phyloP scores from a whole-genome alignment of 2,797 vertebrate species.

The Etheostoma nigrum region DNA sequence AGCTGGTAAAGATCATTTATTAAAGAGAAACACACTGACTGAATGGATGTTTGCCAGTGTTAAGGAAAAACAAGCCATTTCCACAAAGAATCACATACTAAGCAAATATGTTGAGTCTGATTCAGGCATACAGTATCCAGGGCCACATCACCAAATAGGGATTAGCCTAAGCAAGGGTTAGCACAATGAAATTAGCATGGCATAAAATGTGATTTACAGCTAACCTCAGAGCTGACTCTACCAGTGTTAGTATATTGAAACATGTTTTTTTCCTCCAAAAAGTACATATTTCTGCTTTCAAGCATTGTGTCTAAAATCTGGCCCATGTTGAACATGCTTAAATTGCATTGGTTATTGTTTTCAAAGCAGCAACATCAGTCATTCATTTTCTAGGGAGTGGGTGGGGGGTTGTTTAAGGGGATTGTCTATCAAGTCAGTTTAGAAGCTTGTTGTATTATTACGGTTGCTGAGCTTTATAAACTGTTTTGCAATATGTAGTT shows the following conservation, averaged over 20 bases:
- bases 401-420: conserved; percentile 37
- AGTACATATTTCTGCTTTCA: conserved; percentile 56
- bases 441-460: conserved; percentile 69
- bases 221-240: conserved; percentile 53
- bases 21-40: conserved; percentile 40
- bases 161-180: conserved; percentile 52
- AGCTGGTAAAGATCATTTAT: conserved; percentile 51
- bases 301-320: conserved; percentile 73
- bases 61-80: conserved; percentile 37
- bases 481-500: conserved; percentile 62
- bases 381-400: conserved; percentile 63
- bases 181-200: conserved; percentile 48
- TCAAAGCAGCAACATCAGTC: conserved; percentile 78
- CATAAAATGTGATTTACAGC: conserved; percentile 52
- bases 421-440: conserved; percentile 75
- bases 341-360: conserved; percentile 76
- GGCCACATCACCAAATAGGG: conserved; percentile 47
- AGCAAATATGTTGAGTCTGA: conserved; percentile 42
- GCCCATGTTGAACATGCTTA: conserved; percentile 80
- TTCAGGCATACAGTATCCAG: conserved; percentile 35
- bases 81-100: conserved; percentile 39
- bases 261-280: conserved; percentile 33
- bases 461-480: conserved; percentile 63
- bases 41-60: conserved; percentile 29
- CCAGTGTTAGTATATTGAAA: conserved; percentile 45